Evolutionary conservation across 2,888 invertebrate genomes (phyloP).

Genomic region (Phymatocera aterrima): DNA sequence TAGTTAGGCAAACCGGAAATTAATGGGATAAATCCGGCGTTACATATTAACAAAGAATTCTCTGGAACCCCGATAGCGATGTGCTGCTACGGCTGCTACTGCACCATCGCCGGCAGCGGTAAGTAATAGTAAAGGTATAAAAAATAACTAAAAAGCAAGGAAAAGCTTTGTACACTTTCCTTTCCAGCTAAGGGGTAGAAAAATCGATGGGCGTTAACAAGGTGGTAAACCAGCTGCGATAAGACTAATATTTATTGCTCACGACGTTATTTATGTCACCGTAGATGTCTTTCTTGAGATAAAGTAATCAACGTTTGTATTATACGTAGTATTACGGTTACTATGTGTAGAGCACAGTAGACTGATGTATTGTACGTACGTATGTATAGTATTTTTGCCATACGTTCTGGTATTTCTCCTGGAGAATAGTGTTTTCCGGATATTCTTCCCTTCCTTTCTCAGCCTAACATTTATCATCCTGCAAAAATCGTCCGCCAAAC

Average conservation of each 20-base stretch:
- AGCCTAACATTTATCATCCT: neutral
- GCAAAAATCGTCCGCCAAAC: neutral
- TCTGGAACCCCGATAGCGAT: no score
- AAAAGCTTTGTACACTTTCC: neutral
- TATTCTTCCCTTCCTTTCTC: no score
- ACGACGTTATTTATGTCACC: slow-evolving; percentile 1
- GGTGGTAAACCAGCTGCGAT: slow-evolving; percentile 27
- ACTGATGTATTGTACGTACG: neutral
- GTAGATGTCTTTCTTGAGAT: slow-evolving; percentile 12
- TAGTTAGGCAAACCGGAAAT: no score
- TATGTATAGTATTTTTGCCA: neutral
- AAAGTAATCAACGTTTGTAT: slow-evolving; percentile 6
- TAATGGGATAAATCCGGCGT: no score
- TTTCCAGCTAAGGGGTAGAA: neutral
- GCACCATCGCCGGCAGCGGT: no score
- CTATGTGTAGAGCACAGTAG: neutral
- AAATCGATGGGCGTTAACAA: slow-evolving; percentile 40
- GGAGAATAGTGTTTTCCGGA: neutral
- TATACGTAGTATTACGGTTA: no score
- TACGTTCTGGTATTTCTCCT: neutral
- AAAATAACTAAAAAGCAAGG: neutral
- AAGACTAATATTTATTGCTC: slow-evolving; percentile 37
- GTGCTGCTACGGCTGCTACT: no score
- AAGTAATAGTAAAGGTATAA: no score
- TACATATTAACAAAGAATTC: no score